Evolutionary conservation across 2,113 vertebrate species (phyloP).

Genomic region (Diphyllodes magnificus): DNA sequence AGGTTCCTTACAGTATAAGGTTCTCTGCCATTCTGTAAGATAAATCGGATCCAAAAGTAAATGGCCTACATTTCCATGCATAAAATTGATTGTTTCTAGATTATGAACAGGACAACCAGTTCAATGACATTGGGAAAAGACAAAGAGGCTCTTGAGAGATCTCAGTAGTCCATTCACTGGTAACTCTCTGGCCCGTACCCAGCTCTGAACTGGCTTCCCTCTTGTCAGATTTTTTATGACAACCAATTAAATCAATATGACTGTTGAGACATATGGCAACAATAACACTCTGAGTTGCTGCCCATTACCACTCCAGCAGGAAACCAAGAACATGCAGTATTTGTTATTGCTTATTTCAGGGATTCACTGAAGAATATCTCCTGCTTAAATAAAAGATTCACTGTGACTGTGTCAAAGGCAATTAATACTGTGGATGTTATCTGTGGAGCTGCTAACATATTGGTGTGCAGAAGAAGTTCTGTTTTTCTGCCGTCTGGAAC

Average conservation of each 20-base stretch:
- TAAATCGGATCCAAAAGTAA: not conserved
- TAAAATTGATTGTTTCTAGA: not conserved
- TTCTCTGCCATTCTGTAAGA: not conserved
- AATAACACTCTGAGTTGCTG: conserved; percentile 37
- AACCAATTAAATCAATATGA: conserved; percentile 42
- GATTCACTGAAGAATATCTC: conserved; percentile 5
- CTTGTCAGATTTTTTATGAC: conserved; percentile 41
- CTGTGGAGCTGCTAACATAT: not conserved
- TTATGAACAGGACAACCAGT: not conserved
- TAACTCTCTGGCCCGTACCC: conserved; percentile 6
- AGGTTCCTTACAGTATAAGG: not conserved
- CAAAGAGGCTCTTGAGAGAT: not conserved
- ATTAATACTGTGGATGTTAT: not conserved
- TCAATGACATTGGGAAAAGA: not conserved
- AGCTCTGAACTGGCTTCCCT: not conserved
- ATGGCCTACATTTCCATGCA: not conserved
- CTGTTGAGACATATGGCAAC: conserved; percentile 30
- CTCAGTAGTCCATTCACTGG: not conserved
- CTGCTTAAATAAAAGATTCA: not conserved
- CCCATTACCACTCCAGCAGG: conserved; percentile 33
- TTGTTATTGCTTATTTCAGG: conserved; percentile 28
- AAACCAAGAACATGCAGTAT: conserved; percentile 35
- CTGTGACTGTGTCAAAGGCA: not conserved
- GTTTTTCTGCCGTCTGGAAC: not conserved
- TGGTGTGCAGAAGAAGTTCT: not conserved